Conservation (phyloP, 2,888 invertebrate species). For the Trisateles emortualis region DNA sequence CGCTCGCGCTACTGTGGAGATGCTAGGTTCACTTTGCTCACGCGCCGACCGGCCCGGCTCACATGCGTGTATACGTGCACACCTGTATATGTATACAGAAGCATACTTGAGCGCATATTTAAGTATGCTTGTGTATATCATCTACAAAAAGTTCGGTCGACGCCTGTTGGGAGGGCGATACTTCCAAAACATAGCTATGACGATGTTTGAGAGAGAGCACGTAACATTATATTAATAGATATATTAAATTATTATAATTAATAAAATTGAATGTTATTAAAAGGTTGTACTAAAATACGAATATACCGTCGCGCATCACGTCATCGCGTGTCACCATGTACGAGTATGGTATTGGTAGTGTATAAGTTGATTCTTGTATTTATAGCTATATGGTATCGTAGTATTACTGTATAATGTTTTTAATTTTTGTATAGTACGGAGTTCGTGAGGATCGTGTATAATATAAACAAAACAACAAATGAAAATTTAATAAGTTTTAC, state of each 20-base stretch:
- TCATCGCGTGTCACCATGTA: slow-evolving; percentile 70
- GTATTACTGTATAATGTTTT: slow-evolving; percentile 84
- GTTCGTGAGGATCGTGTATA: slow-evolving; percentile 73
- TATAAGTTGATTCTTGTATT: slow-evolving; percentile 83
- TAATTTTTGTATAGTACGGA: slow-evolving; percentile 86
- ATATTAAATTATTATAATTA: slow-evolving; percentile 72
- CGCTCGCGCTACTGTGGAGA: slow-evolving; percentile 5
- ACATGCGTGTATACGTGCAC: neutral
- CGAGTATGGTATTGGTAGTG: slow-evolving; percentile 78
- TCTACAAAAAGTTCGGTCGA: neutral
- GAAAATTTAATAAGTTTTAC: slow-evolving; percentile 73
- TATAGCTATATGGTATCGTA: slow-evolving; percentile 83
- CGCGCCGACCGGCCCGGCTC: neutral
- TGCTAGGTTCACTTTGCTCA: slow-evolving; percentile 1
- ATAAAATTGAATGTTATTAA: slow-evolving; percentile 80
- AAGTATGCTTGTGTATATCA: neutral
- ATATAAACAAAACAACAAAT: slow-evolving; percentile 66
- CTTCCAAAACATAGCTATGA: slow-evolving; percentile 49
- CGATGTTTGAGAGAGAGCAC: slow-evolving; percentile 76
- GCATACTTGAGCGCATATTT: neutral
- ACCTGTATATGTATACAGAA: neutral
- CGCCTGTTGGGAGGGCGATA: slow-evolving; percentile 21
- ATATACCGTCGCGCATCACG: slow-evolving; percentile 69
- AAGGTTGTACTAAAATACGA: slow-evolving; percentile 84
- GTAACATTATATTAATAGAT: slow-evolving; percentile 73